phyloP scores from a whole-genome alignment of 2,797 vertebrate genomes.

The Babyrousa celebensis region DNA sequence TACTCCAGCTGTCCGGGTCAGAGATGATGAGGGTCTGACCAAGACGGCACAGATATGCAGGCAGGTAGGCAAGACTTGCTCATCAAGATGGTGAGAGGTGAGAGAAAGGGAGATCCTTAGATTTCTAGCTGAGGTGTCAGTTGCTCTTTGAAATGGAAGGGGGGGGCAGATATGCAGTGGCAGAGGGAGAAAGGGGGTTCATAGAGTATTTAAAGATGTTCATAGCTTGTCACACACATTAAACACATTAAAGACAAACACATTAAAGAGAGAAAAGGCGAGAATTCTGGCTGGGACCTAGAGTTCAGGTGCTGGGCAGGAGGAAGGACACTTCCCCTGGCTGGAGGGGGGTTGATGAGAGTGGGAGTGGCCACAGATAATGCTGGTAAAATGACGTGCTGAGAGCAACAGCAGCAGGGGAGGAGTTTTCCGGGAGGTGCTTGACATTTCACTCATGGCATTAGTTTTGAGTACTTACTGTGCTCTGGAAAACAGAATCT shows the following conservation, averaged over 20 bases:
- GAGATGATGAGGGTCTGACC: background rate
- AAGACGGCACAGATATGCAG: background rate
- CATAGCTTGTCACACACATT: background rate
- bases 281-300: conserved; percentile 31
- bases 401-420: background rate
- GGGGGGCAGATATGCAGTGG: background rate
- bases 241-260: background rate
- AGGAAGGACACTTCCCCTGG: background rate
- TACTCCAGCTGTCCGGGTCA: background rate
- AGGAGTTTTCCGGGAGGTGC: background rate
- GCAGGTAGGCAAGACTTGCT: background rate
- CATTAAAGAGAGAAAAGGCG: conserved; percentile 13
- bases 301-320: background rate
- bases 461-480: background rate
- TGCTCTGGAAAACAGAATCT: conserved; percentile 1
- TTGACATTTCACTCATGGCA: background rate
- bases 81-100: background rate
- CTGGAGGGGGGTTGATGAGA: background rate
- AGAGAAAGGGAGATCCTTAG: background rate
- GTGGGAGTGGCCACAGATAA: background rate
- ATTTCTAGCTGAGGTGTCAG: conserved; percentile 26
- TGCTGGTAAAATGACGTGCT: background rate
- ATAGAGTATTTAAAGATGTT: conserved; percentile 20
- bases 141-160: conserved; percentile 14
- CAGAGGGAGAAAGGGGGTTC: background rate